These are phyloP conservation scores for Mythimna lalbum DNA, from an alignment of 2,888 invertebrate genomes.

Conservation along the genomic window DNA sequence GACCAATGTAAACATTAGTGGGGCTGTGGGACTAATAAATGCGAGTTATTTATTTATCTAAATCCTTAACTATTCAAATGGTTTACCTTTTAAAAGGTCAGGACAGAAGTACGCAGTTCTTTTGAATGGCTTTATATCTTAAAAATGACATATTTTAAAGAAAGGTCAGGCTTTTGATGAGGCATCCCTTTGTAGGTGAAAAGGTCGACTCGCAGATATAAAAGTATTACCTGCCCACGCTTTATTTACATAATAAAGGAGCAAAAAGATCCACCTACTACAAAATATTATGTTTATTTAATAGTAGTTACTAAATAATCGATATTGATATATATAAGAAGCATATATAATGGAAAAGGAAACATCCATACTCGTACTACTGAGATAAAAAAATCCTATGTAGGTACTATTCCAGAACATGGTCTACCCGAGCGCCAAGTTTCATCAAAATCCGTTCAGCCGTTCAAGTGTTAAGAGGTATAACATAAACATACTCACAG, in stretches of 20 bases:
- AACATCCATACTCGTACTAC: no score
- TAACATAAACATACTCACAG: no score
- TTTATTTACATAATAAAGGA: slow-evolving; percentile 43
- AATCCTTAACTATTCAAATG: slow-evolving; percentile 5
- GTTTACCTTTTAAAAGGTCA: slow-evolving; percentile 11
- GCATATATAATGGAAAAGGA: no score
- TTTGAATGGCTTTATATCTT: slow-evolving; percentile 20
- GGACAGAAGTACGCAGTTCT: background rate
- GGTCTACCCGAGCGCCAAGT: no score
- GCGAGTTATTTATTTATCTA: background rate
- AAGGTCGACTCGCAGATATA: slow-evolving; percentile 24
- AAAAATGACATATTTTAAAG: slow-evolving; percentile 2
- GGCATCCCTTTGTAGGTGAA: slow-evolving; percentile 34
- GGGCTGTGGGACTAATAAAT: background rate
- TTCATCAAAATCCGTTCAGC: no score
- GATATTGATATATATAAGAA: no score
- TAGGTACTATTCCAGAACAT: no score
- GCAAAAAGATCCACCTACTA: slow-evolving; percentile 3
- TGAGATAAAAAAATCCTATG: no score
- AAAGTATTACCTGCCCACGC: slow-evolving; percentile 15
- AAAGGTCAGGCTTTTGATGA: slow-evolving; percentile 37
- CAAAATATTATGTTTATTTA: slow-evolving; percentile 3
- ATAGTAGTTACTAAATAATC: background rate
- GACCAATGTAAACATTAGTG: background rate
- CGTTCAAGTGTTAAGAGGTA: no score